Evolutionary conservation across 2,888 invertebrate genomes (phyloP), one percentile per base, ranked within the genome.

Genomic region (Ditylenchus weischeri): DNA sequence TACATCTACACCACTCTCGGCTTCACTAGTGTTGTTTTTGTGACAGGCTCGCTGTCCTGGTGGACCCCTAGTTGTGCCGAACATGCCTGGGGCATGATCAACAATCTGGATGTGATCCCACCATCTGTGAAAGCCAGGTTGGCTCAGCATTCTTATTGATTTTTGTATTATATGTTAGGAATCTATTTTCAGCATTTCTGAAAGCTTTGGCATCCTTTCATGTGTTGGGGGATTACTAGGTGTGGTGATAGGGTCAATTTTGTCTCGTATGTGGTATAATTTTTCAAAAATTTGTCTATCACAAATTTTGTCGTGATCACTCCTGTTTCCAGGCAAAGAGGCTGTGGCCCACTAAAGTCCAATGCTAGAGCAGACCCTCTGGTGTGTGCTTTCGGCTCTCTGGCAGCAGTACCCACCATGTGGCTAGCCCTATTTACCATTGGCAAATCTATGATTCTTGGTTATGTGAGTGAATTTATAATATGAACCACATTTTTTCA

Each of bases 1-100:
- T 99, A 94, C 84, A 90, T 98, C 88, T 86, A 92, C 76, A 91
- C 93, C 0, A 91, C 95, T 2, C 86, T 89, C 35, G 96, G 94
- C 61, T 96, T 96, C 84, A 98, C 96, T 0, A 93, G 93, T 84
- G 95, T 98, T 18, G 91, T 95, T 8, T 99, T 96, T 85, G 95
- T 95, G 49, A 90, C 94, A 18, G 98, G 98, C 65, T 92, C 98
- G 0, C 86, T 99, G 51, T 90, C 94, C 0, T 80, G 79, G 79
- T 98, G 94, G 93, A 75, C 77, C 21, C 80, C 80, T 36, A 75
- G 76, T 19, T 73, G 75, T 8, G 76, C 79, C 23, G 71, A 75
- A 57, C 70, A 78, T 66, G 72, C 76, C 2, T 66, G 66, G 66
- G 51, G 43, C 0, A 51, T 64, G 38, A 35, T 64, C 38, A 36